These are phyloP conservation scores for Lepas anatifera DNA, from an alignment of 2,888 invertebrate genomes.

Conservation along the genomic window DNA sequence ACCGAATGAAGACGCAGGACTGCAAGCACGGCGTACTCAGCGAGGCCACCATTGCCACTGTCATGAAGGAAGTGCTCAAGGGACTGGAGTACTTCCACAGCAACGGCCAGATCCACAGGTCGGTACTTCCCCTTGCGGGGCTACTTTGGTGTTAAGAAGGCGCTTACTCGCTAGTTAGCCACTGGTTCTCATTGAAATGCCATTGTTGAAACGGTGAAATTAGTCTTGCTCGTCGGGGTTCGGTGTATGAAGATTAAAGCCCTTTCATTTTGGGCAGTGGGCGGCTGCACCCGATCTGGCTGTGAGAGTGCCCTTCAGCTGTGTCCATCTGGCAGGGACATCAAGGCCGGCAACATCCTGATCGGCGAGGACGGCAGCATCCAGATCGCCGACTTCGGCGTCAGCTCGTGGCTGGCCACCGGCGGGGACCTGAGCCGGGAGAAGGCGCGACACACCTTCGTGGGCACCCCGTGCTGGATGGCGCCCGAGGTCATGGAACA, in stretches of 20 bases:
- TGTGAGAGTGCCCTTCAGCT: no score
- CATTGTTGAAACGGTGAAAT: no score
- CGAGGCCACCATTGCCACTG: conserved; percentile 93
- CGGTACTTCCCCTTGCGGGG: no score
- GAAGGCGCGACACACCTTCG: conserved; percentile 93
- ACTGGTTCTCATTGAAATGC: no score
- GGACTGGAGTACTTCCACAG: conserved; percentile 97
- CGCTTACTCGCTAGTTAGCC: no score
- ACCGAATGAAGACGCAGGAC: conserved; percentile 80
- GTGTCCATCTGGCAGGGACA: conserved; percentile 20
- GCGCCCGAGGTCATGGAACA: conserved; percentile 99
- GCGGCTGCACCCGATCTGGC: no score
- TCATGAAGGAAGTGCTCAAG: conserved; percentile 85
- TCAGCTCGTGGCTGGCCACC: conserved; percentile 92
- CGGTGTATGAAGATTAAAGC: no score
- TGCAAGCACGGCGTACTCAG: conserved; percentile 95
- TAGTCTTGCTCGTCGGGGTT: no score
- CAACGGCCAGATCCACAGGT: conserved; percentile 97
- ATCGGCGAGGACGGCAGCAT: conserved; percentile 93
- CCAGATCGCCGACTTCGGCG: conserved; percentile 97
- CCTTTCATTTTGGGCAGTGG: not conserved
- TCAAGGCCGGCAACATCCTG: conserved; percentile 92
- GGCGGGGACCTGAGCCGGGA: conserved; percentile 86
- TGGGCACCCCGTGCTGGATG: conserved; percentile 99
- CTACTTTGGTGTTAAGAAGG: no score